Base-by-base conservation (phyloP, 1,140 invertebrate genomes). In the Drosophila kurseongensis region DNA sequence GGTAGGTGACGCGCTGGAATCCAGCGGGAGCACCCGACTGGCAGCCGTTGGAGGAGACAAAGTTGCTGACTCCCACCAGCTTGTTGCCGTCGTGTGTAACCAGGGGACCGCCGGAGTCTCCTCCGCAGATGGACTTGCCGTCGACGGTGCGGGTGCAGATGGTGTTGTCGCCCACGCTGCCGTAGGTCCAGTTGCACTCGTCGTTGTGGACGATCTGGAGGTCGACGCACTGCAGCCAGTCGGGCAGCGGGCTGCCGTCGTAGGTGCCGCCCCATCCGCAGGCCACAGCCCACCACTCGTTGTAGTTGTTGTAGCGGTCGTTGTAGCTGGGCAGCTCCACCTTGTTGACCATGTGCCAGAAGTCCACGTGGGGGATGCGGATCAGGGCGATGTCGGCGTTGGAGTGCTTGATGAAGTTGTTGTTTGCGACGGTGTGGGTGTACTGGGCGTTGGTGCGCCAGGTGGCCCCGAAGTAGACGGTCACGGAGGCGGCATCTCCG, bases 71-170 rank as follows among this genome's bases (percentile, higher is more conserved):
- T 58, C 72, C 72, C 32, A 75, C 72, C 57, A 84, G 58, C 47
- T 73, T 72, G 48, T 45, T 47, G 59, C 83, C 63, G 29, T 83
- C 67, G 18, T 66, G 48, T 56, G 51, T 63, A 1, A 93, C 91
- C 61, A 94, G 73, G 6, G 93, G 93, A 41, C 94, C 94, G 55
- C 94, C 94, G 54, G 93, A 94, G 91, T 94, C 94, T 60, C 94
- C 94, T 50, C 66, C 48, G 75, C 90, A 92, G 23, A 89, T 91
- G 1, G 90, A 91, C 47, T 74, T 80, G 44, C 80, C 86, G 6
- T 69, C 52, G n/a, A 73, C 58, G 14, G 78, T 81, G 9, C 72
- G 48, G 42, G 78, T 76, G 75, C 90, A 91, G 62, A 91, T 63
- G 27, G 41, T 63, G 63, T 83, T 80, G 50, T 73, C 67, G 35